Conservation (phyloP, 1,140 invertebrate species). For the Matsumurasca onukii region DNA sequence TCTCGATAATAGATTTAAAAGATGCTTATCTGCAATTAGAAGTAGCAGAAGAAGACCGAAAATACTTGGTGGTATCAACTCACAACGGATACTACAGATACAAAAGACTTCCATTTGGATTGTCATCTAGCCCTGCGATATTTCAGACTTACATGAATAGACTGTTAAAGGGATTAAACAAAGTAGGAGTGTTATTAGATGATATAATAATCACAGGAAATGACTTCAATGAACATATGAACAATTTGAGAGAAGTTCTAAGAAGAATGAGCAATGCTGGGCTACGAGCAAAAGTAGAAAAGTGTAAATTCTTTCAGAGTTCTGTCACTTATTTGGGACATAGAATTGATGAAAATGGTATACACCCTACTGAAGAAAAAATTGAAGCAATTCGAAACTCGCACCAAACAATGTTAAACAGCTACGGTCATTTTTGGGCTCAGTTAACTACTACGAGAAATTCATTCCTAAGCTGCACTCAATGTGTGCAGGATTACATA, state of each 20-base stretch:
- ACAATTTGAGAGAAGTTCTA: conserved; percentile 1
- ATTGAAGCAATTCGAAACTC: neutral
- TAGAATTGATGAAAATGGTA: conserved; percentile 1
- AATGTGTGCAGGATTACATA: conserved; percentile 2
- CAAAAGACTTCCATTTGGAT: neutral
- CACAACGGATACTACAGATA: neutral
- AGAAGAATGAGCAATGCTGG: too few species aligned
- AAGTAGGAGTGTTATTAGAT: conserved; percentile 2
- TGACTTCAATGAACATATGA: neutral
- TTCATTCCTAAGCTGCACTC: neutral
- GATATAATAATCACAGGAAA: neutral
- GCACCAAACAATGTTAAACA: neutral
- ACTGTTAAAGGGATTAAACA: neutral
- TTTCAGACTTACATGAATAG: neutral
- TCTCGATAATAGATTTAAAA: conserved; percentile 21
- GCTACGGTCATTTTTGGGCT: neutral
- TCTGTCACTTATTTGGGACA: neutral
- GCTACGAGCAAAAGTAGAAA: too few species aligned
- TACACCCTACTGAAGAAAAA: neutral
- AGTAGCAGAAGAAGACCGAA: neutral
- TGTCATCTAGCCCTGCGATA: neutral
- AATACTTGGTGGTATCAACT: neutral
- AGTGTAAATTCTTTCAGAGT: neutral
- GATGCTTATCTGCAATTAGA: neutral
- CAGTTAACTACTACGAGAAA: neutral